Base-by-base conservation (phyloP, 2,888 invertebrate genomes). In the Eurytoma adleriae region DNA sequence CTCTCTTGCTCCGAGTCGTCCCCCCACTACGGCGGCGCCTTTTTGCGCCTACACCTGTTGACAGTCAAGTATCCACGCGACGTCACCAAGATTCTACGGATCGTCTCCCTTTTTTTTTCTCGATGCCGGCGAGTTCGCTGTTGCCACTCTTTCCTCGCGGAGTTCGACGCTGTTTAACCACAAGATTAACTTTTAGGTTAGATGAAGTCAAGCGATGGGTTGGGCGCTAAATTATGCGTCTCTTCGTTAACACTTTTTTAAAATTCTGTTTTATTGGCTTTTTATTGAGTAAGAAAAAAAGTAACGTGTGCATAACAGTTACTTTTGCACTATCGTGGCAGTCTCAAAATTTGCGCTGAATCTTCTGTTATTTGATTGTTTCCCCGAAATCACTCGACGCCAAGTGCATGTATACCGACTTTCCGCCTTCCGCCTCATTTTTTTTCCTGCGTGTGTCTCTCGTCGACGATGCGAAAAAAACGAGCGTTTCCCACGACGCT, bases 21-120 rank as follows among this genome's bases (percentile, higher is more conserved):
- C 57, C 20, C 57, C 18, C 20, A n/a, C 57, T 57, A 18, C 30
- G 16, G 24, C 27, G 13, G 10, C 56, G 56, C 54, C 18, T 52
- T 13, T 57, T 18, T 80, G 80, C 84, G 81, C 81, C 68, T 83
- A 83, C 86, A 86, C 86, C 86, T 86, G 86, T 86, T 86, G 84
- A 85, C 82, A 84, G 81, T 82, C 78, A 74, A 80, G 79, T 30
- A n/a, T 40, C 40, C 30, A 18, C 30, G 48, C 12, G 64, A 2
- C 12, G 13, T 64, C 40, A 40, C 40, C 40, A 40, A 40, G 40
- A 40, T 40, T 40, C 40, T 40, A 40, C 40, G 10, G 40, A 40
- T 57, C 67, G 79, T 66, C 56, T 66, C 56, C 77, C 68, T 62
- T 14, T 24, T 12, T 54, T 72, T 30, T 69, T 18, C 77, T 70